phyloP scores from a whole-genome alignment of 1,140 invertebrate species.

The Scaptomyza graminum region DNA sequence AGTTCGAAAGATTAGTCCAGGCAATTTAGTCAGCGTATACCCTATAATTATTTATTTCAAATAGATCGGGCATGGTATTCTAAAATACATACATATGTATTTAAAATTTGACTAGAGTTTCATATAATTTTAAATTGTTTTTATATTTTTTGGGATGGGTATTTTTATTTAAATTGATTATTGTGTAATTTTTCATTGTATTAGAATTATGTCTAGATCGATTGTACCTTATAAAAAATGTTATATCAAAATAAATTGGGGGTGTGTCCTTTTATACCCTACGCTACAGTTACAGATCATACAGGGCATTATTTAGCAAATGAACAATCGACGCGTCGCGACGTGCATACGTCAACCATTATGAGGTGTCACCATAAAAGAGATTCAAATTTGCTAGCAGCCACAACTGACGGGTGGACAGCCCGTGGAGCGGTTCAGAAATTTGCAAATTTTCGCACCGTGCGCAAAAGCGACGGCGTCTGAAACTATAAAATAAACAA shows the following conservation, averaged over 20 bases:
- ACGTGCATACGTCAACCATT: conserved; percentile 20
- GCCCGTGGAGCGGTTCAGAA: conserved; percentile 52
- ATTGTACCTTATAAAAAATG: too few relatives aligned
- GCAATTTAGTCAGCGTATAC: background rate
- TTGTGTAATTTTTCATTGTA: too few relatives aligned
- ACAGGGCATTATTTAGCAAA: conserved; percentile 21
- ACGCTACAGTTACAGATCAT: background rate
- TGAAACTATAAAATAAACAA: conserved; percentile 83
- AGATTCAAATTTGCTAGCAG: conserved; percentile 57
- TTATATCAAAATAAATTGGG: background rate
- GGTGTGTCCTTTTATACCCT: background rate
- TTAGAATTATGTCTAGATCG: too few relatives aligned
- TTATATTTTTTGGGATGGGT: too few relatives aligned
- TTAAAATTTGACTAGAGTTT: too few relatives aligned
- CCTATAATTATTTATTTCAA: background rate
- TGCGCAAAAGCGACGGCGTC: conserved; percentile 46
- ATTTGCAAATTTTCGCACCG: conserved; percentile 71
- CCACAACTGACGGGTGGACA: conserved; percentile 54
- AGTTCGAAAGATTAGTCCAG: background rate
- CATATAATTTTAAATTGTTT: too few relatives aligned
- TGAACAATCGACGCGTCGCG: background rate
- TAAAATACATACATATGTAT: too few relatives aligned
- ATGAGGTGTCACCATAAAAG: conserved; percentile 48
- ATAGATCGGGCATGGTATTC: background rate
- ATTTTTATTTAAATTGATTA: too few relatives aligned